Base-by-base conservation (phyloP, 2,888 invertebrate species). In the Callyntrura sp. region DNA sequence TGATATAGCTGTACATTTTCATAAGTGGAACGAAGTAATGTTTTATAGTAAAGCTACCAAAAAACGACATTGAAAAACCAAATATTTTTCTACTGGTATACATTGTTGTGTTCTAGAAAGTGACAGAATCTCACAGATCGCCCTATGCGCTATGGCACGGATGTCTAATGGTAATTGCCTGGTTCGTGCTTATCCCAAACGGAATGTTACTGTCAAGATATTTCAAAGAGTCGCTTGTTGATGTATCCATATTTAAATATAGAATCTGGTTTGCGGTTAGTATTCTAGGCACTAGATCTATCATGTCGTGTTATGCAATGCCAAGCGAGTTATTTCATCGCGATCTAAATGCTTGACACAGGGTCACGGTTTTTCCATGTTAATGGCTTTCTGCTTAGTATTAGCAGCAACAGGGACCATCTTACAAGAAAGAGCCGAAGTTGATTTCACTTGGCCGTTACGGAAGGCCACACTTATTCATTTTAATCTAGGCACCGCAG, bases 141-240 rank as follows among this genome's bases (percentile, higher is more conserved):
- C 9, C 2, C 4, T 55, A 25, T 55, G 78, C 78, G 9, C 43
- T 83, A 45, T 90, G 85, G 88, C 91, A 91, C 35, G 86, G 83
- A 0, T 57, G 55, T n/a, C 51, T 82, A 8, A 90, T 87, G 73
- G 28, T 45, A 0, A 2, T 90, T 8, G 86, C 48, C 0, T 76
- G 78, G 51, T 35, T 60, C 9, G 35, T 90, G 0, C 62, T 88
- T 12, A 14, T 87, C 9, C 91, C 91, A 17, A 83, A 57, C 55
- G 91, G 90, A 28, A 70, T 91, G 14, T 86, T 87, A 17, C 70
- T 90, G 17, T 60, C 91, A 3, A 65, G 91, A 57, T 91, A 91
- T 68, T 87, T 91, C 25, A 91, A 91, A 28, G 91, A 91, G 55
- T 89, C 91, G 0, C 90, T 83, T 79, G 89, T 83, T 28, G 25